Base-by-base conservation (phyloP, 2,797 vertebrate species). In the Lerista edwardsae region DNA sequence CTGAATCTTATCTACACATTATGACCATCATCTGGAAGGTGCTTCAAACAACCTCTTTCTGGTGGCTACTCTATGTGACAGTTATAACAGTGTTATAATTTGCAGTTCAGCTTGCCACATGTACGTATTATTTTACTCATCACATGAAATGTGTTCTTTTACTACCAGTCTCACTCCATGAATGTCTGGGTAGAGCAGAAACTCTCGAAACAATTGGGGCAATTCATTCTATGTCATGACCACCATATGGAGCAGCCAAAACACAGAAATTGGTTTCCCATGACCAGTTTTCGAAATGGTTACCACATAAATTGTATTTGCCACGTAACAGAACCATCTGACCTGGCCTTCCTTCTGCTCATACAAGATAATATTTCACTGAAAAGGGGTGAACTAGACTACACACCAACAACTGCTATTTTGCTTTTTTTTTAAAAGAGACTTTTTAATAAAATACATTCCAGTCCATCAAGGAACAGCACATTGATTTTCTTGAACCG, bases 401-500 rank as follows among this genome's bases (percentile, higher is more conserved):
- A 78, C 64, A 1, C 1, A 4, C 62, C 78, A 77, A 71, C 67
- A 0, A 0, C 51, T 55, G 68, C 0, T 0, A 62, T 41, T 44
- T 68, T 59, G 27, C 67, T 71, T 75, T 74, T 2, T 84, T 84
- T 87, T 91, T 88, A 76, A 84, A 85, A 91, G 65, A 90, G 34
- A 6, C 1, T 44, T 84, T n/a, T 69, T 51, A 68, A 59, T 76
- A 83, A 90, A 91, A 93, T 19, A 83, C 88, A 84, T 39, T 23
- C 84, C 72, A 71, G 21, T 34, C 44, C 29, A 71, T 83, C 57
- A 72, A 76, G 72, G 39, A 81, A 51, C 65, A 84, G 89, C 25
- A 91, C 93, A 91, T 39, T 92, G 93, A 91, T 94, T 93, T 90
- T 92, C 93, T 87, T 80, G 21, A 87, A 74, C 67, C 81, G 0